These are phyloP conservation scores for Mylabris sibirica DNA, from an alignment of 2,888 invertebrate genomes.

Conservation along the genomic window DNA sequence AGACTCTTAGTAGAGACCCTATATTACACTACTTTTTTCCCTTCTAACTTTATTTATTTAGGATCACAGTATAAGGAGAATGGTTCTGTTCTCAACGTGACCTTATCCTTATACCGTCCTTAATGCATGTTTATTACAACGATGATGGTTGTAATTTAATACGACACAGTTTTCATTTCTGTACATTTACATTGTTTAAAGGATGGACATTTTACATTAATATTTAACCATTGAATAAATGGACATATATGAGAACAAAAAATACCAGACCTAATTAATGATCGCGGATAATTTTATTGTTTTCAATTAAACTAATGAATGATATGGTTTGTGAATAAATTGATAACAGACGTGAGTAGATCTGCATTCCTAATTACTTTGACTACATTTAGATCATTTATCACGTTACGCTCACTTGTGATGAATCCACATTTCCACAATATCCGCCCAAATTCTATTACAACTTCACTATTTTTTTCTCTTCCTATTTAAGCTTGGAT, in stretches of 20 bases:
- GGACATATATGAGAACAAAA: too few species aligned
- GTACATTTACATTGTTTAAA: background rate
- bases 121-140: slow-evolving; percentile 34
- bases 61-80: slow-evolving; percentile 25
- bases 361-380: background rate
- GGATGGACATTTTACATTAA: background rate
- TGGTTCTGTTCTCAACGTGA: slow-evolving; percentile 24
- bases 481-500: too few species aligned
- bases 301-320: background rate
- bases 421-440: background rate
- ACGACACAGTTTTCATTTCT: slow-evolving; percentile 7
- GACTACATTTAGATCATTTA: background rate
- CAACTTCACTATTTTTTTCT: background rate
- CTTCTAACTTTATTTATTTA: background rate
- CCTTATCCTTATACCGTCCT: slow-evolving; percentile 26
- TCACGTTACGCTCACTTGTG: background rate
- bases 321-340: background rate
- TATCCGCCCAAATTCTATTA: background rate
- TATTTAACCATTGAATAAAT: too few species aligned
- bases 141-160: slow-evolving; percentile 26
- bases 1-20: background rate
- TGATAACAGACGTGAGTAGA: background rate
- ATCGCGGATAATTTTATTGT: background rate
- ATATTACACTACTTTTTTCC: background rate
- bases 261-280: background rate